Base-by-base conservation (phyloP, 2,113 vertebrate species). In the Chlorodrepanis virens region DNA sequence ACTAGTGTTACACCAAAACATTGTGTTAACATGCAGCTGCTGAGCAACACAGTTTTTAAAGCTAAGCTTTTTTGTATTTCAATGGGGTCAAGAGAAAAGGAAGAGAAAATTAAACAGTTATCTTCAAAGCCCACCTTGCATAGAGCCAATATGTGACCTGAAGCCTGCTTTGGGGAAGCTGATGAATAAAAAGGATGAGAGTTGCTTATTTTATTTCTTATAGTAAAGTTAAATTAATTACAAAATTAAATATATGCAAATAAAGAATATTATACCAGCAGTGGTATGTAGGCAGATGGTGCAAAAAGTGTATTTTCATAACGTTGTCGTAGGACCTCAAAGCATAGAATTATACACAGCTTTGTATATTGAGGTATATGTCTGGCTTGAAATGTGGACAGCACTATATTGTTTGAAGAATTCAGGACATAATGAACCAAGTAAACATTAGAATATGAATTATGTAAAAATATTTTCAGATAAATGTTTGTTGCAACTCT, bases 81-180 rank as follows among this genome's bases (percentile, higher is more conserved):
- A 92, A 37, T 24, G 74, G 42, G 35, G 33, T 70, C 39, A 83
- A 70, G 57, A 63, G 77, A 90, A 94, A 96, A 90, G n/a, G 25
- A 83, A 82, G 19, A 59, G 79, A 72, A 95, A 96, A 96, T 95
- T 89, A 89, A 89, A 61, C 17, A 83, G 37, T 61, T 94, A 91
- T 96, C 95, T 97, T 96, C 94, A 96, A 97, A 97, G 83, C 24
- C 53, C 91, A 96, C 63, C 44, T 96, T 95, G 45, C 70, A 70
- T 27, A 70, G n/a, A 92, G 50, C 71, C 45, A 74, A 14, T 57
- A 28, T 67, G 42, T 77, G 54, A 92, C 49, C 83, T 69, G 40
- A 93, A 94, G 87, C 33, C 47, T 87, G 37, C 28, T 56, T 81
- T 44, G 25, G 11, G 22, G n/a, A 25, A 78, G 35, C 6, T 77